Evolutionary conservation across 2,888 invertebrate genomes (phyloP).

Genomic region (Baronia brevicornis): DNA sequence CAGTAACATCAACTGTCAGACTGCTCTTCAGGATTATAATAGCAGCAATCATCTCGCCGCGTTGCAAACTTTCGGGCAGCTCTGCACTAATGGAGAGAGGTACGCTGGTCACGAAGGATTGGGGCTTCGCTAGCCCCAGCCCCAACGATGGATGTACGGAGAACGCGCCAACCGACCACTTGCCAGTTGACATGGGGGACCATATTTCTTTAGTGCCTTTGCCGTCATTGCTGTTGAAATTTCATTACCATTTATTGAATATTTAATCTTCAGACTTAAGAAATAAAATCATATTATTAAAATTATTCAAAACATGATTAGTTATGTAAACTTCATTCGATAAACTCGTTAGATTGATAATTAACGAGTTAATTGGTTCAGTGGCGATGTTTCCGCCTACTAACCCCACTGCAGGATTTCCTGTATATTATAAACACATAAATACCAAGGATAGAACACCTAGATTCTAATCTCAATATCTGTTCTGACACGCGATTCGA

Average conservation of each 20-base stretch:
- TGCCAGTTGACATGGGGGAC: constrained; percentile 48
- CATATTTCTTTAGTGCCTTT: constrained; percentile 53
- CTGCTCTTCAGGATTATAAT: constrained; percentile 94
- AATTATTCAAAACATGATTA: too few relatives aligned
- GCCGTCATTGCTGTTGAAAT: constrained; percentile 49
- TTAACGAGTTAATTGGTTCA: too few relatives aligned
- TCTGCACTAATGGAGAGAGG: constrained; percentile 90
- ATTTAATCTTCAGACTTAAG: too few relatives aligned
- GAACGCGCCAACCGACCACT: constrained; percentile 59
- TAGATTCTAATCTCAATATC: constrained; percentile 3
- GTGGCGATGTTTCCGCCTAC: too few relatives aligned
- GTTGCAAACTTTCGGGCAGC: constrained; percentile 90
- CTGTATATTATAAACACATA: too few relatives aligned
- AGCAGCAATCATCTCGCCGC: constrained; percentile 92
- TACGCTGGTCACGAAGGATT: constrained; percentile 50
- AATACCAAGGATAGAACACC: too few relatives aligned
- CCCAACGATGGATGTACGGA: constrained; percentile 63
- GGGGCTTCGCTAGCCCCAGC: constrained; percentile 51
- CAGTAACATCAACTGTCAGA: constrained; percentile 82
- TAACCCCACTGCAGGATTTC: too few relatives aligned
- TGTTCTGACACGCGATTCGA: too few relatives aligned
- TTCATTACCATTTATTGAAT: too few relatives aligned
- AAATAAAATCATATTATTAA: too few relatives aligned
- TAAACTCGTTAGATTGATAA: too few relatives aligned
- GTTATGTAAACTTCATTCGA: too few relatives aligned